Conservation (phyloP, 2,113 vertebrate genomes). For the Mustelus asterias region DNA sequence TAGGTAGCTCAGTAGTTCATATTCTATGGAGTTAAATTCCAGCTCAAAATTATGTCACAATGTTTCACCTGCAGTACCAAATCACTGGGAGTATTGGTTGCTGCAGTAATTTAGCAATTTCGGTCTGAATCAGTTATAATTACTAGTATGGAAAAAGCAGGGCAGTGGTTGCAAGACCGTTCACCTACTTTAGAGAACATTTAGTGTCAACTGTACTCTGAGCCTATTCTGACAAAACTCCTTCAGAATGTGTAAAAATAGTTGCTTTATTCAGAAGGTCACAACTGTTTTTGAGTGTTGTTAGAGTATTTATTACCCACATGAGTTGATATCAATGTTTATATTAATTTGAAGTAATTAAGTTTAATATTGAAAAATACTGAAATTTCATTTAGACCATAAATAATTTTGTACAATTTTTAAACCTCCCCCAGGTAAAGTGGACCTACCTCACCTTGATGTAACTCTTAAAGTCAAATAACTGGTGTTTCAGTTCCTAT, state of each 20-base stretch:
- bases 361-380: constrained; percentile 7
- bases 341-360: background rate
- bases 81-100: background rate
- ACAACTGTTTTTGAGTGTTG: constrained; percentile 44
- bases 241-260: constrained; percentile 54
- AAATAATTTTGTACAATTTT: background rate
- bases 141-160: background rate
- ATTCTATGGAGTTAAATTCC: background rate
- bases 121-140: background rate
- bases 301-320: background rate
- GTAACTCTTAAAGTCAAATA: background rate
- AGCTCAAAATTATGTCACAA: background rate
- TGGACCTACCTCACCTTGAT: background rate
- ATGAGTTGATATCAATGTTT: background rate
- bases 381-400: background rate
- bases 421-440: background rate
- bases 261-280: constrained; percentile 49
- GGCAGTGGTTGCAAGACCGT: background rate
- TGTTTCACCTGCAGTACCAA: background rate
- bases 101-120: background rate
- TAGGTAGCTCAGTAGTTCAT: background rate
- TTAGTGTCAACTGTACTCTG: background rate
- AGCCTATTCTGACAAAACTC: constrained; percentile 41
- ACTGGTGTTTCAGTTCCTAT: background rate
- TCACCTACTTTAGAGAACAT: no score